Base-by-base conservation (phyloP, 2,113 vertebrate genomes). In the Thalassarche chlororhynchos region DNA sequence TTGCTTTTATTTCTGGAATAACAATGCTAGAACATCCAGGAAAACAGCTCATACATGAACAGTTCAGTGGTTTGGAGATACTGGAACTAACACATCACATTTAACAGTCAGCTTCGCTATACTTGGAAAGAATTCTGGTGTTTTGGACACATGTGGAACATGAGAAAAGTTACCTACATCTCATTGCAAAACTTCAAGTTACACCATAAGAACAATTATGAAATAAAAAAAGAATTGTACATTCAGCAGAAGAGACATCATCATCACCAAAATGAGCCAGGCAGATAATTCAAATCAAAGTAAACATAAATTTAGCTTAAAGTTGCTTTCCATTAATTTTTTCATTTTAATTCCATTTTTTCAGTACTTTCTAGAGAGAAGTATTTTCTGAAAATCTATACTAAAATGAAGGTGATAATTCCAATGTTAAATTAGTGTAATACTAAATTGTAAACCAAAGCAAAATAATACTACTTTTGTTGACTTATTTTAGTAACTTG, bases 1-100 rank as follows among this genome's bases (percentile, higher is more conserved):
- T 71, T 98, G 98, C 97, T 99, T 99, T 98, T 97, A 97, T 98
- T 98, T 99, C 98, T 98, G 98, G 98, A 98, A 98, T 98, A 98
- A 98, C 98, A 95, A 84, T 55, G 98, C 97, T 97, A 98, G 98
- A 98, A 97, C 96, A 98, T 98, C 98, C 98, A 98, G 98, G 98
- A 98, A 98, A 98, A 98, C 95, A 98, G 98, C 98, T 98, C 98
- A 97, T 98, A 98, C 95, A 98, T 98, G 92, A 98, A 98, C 98
- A 98, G 97, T 98, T 97, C 98, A 98, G 98, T 98, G 98, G 98
- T 98, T 98, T 98, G 98, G 98, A 98, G 81, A 98, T 97, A 98
- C 94, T 95, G 93, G 52, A 98, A 98, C 93, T 96, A 98, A 98
- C 38, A 71, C 93, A 96, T 98, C 94, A 93, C 94, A 93, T 96